Evolutionary conservation across 2,113 vertebrate species (phyloP), one percentile per base, ranked within the genome.

Genomic region (Aleadryas rufinucha): DNA sequence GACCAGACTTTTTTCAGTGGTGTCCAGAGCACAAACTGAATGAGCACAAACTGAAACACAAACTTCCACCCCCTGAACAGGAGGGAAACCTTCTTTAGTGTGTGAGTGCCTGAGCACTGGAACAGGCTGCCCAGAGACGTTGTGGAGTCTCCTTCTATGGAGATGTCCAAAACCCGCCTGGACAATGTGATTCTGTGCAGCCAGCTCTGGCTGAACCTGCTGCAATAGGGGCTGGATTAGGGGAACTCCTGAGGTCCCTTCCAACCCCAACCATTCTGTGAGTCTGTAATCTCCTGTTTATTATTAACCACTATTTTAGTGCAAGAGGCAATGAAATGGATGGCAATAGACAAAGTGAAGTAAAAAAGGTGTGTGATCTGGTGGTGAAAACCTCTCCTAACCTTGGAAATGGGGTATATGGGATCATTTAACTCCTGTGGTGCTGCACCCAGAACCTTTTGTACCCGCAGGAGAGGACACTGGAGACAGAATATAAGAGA

Each of bases 381-480:
- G 11, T 85, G 44, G 5, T 64, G 31, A 52, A 69, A 92, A 31
- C 17, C 9, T 56, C 35, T 88, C 59, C 52, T n/a, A 90, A 42
- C 31, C 11, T n/a, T 70, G 33, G 8, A 31, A 24, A 19, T 0
- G 1, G 16, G 16, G 7, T 44, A 15, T n/a, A 27, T 44, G 41
- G 50, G 57, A 35, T 42, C 17, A 28, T 47, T 79, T 49, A 45
- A 68, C 23, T 70, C 30, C 11, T 68, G 8, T 4, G 3, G 47
- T 84, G 35, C 56, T 75, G 44, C 63, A 72, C 35, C 11, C 21
- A 47, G 30, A 50, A 81, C 26, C 39, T 60, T 87, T 59, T 22
- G 37, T n/a, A 47, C 7, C 16, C 30, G 4, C 35, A 23, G 41
- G 35, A 37, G 14, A 45, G 57, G 52, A 33, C 20, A 76, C 27